Conservation (phyloP, 2,888 invertebrate species). For the Cartodere bifasciata region DNA sequence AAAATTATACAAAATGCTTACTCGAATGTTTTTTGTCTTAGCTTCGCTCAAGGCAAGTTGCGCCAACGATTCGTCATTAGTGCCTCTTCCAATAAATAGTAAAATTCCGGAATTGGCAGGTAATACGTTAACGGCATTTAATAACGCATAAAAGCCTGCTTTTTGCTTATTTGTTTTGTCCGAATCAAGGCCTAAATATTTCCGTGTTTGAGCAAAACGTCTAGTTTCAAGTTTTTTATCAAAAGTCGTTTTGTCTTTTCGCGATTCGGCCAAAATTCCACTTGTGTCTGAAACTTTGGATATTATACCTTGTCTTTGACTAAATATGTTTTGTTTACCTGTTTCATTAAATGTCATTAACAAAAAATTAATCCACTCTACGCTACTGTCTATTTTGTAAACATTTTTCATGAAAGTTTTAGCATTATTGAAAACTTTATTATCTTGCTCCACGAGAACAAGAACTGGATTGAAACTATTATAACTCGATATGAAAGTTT, state of each 20-base stretch:
- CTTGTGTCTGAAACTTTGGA: slow-evolving; percentile 20
- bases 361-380: slow-evolving; percentile 21
- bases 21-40: slow-evolving; percentile 36
- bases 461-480: slow-evolving; percentile 19
- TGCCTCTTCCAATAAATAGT: slow-evolving; percentile 43
- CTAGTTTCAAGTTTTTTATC: slow-evolving; percentile 12
- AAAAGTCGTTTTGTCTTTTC: slow-evolving; percentile 15
- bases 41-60: slow-evolving; percentile 35
- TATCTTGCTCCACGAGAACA: slow-evolving; percentile 24
- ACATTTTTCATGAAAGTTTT: slow-evolving; percentile 19
- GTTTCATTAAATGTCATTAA: slow-evolving; percentile 26
- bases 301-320: slow-evolving; percentile 4
- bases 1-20: slow-evolving; percentile 16
- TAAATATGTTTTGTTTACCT: slow-evolving; percentile 20
- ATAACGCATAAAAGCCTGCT: slow-evolving; percentile 45
- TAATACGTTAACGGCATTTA: slow-evolving; percentile 46
- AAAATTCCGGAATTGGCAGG: slow-evolving; percentile 52
- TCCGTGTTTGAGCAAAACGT: slow-evolving; percentile 8
- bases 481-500: slow-evolving; percentile 16
- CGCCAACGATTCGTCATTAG: slow-evolving; percentile 40
- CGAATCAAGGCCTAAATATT: slow-evolving; percentile 15
- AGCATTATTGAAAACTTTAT: slow-evolving; percentile 18
- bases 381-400: slow-evolving; percentile 12
- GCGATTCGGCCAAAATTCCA: slow-evolving; percentile 19
- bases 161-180: slow-evolving; percentile 34